These are phyloP conservation scores for Peribatodes rhomboidaria DNA, from an alignment of 2,888 invertebrate species.

Conservation along the genomic window DNA sequence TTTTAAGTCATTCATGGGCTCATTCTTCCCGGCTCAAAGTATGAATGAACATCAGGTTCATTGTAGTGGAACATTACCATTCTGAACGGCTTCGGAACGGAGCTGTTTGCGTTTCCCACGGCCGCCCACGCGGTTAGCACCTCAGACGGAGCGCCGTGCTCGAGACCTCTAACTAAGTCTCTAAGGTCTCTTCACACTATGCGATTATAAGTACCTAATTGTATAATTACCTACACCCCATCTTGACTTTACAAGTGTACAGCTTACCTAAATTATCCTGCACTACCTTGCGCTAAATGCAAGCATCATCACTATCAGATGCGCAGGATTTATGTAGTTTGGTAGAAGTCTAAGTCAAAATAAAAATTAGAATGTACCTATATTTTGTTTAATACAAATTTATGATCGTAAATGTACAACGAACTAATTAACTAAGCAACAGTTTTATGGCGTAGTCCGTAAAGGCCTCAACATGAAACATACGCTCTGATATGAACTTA, in stretches of 20 bases:
- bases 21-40: slow-evolving; percentile 28
- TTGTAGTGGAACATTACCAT: slow-evolving; percentile 38
- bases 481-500: slow-evolving; percentile 36
- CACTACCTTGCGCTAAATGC: no score
- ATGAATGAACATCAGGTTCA: slow-evolving; percentile 49
- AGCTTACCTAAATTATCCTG: no score
- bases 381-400: no score
- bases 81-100: slow-evolving; percentile 31
- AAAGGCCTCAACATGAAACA: slow-evolving; percentile 43
- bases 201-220: background rate
- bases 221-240: background rate
- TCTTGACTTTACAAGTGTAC: no score
- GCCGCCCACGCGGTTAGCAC: slow-evolving; percentile 73
- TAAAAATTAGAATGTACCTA: no score
- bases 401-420: no score
- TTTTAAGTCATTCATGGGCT: slow-evolving; percentile 3
- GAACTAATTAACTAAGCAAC: background rate
- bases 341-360: no score
- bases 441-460: slow-evolving; percentile 1
- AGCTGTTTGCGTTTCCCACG: slow-evolving; percentile 79
- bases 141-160: slow-evolving; percentile 46
- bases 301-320: no score
- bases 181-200: background rate
- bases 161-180: background rate
- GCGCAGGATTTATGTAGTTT: no score